Evolutionary conservation across 2,888 invertebrate species (phyloP).

Genomic region (Lasioglossum lativentre): DNA sequence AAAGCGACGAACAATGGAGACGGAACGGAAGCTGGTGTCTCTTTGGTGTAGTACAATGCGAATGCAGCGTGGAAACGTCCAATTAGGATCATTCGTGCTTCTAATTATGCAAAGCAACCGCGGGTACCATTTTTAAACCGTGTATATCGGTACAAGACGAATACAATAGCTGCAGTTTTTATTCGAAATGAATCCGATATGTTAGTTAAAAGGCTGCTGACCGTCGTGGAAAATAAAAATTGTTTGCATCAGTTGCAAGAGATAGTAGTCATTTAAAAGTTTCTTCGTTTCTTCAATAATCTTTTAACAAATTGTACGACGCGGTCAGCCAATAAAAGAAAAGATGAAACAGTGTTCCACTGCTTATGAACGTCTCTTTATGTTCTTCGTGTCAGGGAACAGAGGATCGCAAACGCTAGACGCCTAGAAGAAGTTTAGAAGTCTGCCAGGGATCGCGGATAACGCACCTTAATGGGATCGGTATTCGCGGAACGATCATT

Average conservation of each 20-base stretch:
- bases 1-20: slow-evolving; percentile 1
- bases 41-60: background rate
- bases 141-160: background rate
- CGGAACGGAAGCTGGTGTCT: background rate
- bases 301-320: too few species aligned
- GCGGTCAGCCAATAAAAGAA: background rate
- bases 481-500: slow-evolving; percentile 76
- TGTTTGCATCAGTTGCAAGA: background rate
- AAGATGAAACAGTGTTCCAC: background rate
- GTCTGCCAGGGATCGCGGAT: slow-evolving; percentile 74
- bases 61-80: background rate
- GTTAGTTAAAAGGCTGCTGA: background rate
- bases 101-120: background rate
- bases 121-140: background rate
- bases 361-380: background rate
- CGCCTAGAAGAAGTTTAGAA: slow-evolving; percentile 76
- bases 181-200: background rate
- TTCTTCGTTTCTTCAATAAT: too few species aligned
- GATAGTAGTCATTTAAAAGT: background rate
- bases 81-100: background rate
- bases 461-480: slow-evolving; percentile 78
- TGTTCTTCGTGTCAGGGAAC: background rate
- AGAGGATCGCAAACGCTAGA: slow-evolving; percentile 31
- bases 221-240: background rate
- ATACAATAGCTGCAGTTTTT: background rate